Percentiles rank a stretch among this genome's conserved stretches.
Evolutionary conservation across 2,797 vertebrate species (phyloP).

Genomic region (Thaleichthys pacificus): DNA sequence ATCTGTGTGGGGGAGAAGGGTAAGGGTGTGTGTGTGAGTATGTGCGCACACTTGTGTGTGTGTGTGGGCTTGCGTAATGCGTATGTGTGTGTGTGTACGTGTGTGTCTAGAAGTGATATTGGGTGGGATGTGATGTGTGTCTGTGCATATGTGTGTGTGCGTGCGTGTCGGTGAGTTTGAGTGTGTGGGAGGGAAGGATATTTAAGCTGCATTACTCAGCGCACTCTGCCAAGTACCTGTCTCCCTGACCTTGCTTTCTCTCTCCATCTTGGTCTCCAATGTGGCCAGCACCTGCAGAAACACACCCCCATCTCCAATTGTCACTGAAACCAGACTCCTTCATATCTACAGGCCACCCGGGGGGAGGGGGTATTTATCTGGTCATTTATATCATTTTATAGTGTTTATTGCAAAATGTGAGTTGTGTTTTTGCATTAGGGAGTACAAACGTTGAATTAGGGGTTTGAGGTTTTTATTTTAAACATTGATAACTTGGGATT

Average conservation of each 20-base stretch:
- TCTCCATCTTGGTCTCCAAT: constrained; percentile 57
- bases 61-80: neutral
- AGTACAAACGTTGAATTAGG: constrained; percentile 51
- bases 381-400: constrained; percentile 40
- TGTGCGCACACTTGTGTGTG: constrained; percentile 4
- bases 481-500: constrained; percentile 1
- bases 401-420: constrained; percentile 56
- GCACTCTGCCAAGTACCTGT: constrained; percentile 65
- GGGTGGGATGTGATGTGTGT: neutral
- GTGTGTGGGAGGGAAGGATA: constrained; percentile 34
- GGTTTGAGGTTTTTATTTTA: constrained; percentile 17
- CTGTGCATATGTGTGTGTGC: constrained; percentile 16
- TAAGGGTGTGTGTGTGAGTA: constrained; percentile 3
- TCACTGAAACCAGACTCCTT: constrained; percentile 47
- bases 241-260: constrained; percentile 48
- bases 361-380: constrained; percentile 44
- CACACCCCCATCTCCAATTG: constrained; percentile 41
- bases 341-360: constrained; percentile 42
- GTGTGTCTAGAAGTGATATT: neutral
- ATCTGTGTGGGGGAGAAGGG: constrained; percentile 39
- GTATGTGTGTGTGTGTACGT: neutral
- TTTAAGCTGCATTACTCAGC: constrained; percentile 55
- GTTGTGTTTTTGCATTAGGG: constrained; percentile 45
- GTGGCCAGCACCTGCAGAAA: constrained; percentile 56
- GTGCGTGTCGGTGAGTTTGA: constrained; percentile 23